Evolutionary conservation across 2,888 invertebrate genomes (phyloP), one percentile per base, ranked within the genome.

Genomic region (Drosophila sordidula): DNA sequence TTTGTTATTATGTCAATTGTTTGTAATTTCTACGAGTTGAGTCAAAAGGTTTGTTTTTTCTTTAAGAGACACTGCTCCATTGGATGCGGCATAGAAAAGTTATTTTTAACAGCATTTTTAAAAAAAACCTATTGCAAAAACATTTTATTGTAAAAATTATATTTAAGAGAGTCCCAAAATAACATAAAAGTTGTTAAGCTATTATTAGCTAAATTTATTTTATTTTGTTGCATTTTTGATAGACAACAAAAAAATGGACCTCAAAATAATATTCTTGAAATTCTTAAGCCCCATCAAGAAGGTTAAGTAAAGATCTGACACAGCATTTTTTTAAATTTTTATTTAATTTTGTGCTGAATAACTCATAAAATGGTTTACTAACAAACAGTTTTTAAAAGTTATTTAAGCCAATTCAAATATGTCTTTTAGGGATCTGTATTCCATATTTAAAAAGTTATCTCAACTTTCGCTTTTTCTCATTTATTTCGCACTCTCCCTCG

Each of bases 1-100:
- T 65, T 85, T 73, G 63, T 73, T 74, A 70, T 81, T 81, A 83
- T 74, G 68, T 61, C 82, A 85, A 87, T 85, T 85, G 76, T 82
- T 78, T 69, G 71, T 73, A 68, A 74, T 79, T 73, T 84, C 55
- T 29, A 45, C 44, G 41, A 52, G 49, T 70, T 58, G 22, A 45
- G 32, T 42, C 34, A 65, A 64, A 56, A 57, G 41, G 54, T 57
- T 38, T 16, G 3, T 25, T 50, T 36, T 8, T 25, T 39, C n/a
- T 57, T 52, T 29, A 3, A 56, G 39, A 51, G 45, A 41, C 44
- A 42, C 52, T 41, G 49, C 51, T n/a, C 9, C 29, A 65, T 76
- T 64, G 38, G 45, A 11, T 62, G 42, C 49, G 63, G 49, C 42
- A 39, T 12, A 38, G 4, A 45, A 49, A 51, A 56, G 38, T 12